Conservation (phyloP, 2,888 invertebrate genomes). For the Acheta domesticus region DNA sequence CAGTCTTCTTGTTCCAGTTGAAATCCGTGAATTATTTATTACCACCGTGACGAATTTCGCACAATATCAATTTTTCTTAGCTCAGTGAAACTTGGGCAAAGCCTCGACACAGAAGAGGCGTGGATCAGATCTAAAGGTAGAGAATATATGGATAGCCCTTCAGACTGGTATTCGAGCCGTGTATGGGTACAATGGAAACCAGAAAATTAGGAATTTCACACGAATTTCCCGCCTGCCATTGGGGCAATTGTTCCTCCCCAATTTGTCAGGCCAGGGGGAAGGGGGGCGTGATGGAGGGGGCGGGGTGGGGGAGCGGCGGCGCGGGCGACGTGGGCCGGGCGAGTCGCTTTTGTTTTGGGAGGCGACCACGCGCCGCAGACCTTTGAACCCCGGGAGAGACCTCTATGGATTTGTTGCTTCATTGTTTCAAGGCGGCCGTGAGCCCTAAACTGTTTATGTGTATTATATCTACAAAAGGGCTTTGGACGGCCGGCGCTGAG, state of each 20-base stretch:
- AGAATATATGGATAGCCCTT: too few relatives aligned
- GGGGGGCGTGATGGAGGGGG: not conserved
- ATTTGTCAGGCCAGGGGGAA: not conserved
- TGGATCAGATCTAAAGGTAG: too few relatives aligned
- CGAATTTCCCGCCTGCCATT: constrained; percentile 8
- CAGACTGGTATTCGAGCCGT: too few relatives aligned
- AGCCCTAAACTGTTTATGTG: constrained; percentile 9
- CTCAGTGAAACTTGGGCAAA: too few relatives aligned
- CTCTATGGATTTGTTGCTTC: not conserved
- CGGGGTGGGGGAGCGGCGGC: not conserved
- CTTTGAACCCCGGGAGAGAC: not conserved
- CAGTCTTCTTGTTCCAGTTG: too few relatives aligned
- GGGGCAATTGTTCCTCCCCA: not conserved
- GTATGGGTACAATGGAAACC: not conserved
- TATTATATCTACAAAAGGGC: not conserved
- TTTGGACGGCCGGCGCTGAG: not conserved
- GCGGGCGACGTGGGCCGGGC: not conserved
- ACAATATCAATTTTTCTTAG: too few relatives aligned
- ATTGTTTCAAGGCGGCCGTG: not conserved
- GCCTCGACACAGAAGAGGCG: too few relatives aligned
- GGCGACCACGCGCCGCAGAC: not conserved
- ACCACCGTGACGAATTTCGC: too few relatives aligned
- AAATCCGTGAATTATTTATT: too few relatives aligned
- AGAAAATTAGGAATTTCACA: not conserved
- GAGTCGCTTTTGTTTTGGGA: not conserved